Base-by-base conservation (phyloP, 2,797 vertebrate genomes). In the Toxotes lorentzi region DNA sequence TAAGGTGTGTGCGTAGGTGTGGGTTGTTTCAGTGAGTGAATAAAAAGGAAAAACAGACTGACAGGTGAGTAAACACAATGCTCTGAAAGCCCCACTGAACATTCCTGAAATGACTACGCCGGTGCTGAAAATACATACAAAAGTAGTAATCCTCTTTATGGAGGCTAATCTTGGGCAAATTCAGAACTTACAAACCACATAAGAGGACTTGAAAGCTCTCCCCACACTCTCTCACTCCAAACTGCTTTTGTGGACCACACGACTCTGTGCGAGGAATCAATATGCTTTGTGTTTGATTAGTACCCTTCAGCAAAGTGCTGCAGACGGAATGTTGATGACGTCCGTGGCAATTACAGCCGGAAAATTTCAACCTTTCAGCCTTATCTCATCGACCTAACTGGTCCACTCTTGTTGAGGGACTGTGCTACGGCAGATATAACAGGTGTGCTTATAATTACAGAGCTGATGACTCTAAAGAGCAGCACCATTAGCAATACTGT, bases 31-130 rank as follows among this genome's bases (percentile, higher is more conserved):
- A 85, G 40, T 88, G 78, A 79, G 72, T 32, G 48, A 79, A 82
- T 79, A 74, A 80, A 78, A 84, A 81, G 69, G 67, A 79, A 87
- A 90, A 91, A 84, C 80, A 82, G 84, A 88, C 81, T 91, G 92
- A 92, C 91, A 93, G 93, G 91, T 92, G 89, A 90, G 91, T 94
- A 94, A 95, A 95, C 92, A 94, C 82, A 89, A 78, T 75, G 62
- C 76, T 80, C 73, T 78, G 57, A 90, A 92, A 94, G 88, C 87
- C 82, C 63, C 34, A 57, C 75, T 79, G 86, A 92, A 89, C 93
- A 95, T 95, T 94, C 93, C 92, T 91, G 84, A 93, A 90, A 94
- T 90, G 78, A 90, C 84, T 83, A 48, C 12, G 21, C 61, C 76
- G 45, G 85, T 82, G 89, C 87, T 91, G 88, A 92, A 93, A 94